Conservation (phyloP, 2,888 invertebrate genomes). For the Eupithecia pulchellata region DNA sequence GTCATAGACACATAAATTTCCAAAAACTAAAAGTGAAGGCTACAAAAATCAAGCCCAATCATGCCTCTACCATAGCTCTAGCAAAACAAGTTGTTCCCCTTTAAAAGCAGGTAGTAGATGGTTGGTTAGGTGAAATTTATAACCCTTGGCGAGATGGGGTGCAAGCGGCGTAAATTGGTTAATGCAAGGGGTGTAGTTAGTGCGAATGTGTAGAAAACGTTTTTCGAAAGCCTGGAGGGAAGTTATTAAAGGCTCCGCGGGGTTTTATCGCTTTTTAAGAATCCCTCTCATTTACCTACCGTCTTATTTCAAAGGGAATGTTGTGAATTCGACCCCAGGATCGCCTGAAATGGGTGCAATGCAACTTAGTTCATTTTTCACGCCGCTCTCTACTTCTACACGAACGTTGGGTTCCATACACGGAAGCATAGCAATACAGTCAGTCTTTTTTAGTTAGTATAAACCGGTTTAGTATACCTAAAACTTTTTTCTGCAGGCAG, state of each 20-base stretch:
- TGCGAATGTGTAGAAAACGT: constrained; percentile 35
- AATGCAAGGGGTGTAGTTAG: constrained; percentile 49
- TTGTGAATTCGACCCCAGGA: neutral
- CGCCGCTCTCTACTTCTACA: neutral
- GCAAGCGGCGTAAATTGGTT: constrained; percentile 58
- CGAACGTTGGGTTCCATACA: neutral
- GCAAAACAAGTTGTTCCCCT: constrained; percentile 54
- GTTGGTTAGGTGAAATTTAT: constrained; percentile 72
- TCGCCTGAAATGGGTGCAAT: constrained; percentile 2
- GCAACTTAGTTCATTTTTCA: neutral
- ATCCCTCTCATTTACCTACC: constrained; percentile 16
- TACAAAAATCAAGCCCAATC: constrained; percentile 49
- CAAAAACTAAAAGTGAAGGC: constrained; percentile 28
- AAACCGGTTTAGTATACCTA: neutral
- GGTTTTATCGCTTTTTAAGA: constrained; percentile 32
- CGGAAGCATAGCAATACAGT: neutral
- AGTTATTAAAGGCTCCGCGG: constrained; percentile 35
- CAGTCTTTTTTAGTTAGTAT: neutral
- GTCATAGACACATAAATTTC: constrained; percentile 17
- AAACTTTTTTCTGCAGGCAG: neutral
- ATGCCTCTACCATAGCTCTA: constrained; percentile 61
- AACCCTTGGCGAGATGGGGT: constrained; percentile 53
- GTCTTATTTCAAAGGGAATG: neutral
- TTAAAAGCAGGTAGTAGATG: constrained; percentile 71
- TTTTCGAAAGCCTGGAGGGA: constrained; percentile 37